Percentiles rank a stretch among this genome's conserved stretches.
phyloP scores from a whole-genome alignment of 2,797 vertebrate genomes.

The Hemitrygon akajei region DNA sequence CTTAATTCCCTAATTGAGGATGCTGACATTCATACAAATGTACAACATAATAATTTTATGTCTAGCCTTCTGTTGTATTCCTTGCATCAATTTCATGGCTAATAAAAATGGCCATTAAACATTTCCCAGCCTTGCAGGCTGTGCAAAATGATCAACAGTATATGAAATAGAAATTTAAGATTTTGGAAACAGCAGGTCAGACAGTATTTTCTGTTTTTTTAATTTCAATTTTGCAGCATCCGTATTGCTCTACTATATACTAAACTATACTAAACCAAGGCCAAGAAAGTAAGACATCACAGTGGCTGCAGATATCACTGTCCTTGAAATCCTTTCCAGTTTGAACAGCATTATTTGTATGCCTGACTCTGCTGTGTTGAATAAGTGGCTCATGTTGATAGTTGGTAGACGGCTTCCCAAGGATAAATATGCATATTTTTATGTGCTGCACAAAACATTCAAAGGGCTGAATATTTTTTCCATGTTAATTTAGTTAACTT shows the following conservation, averaged over 20 bases:
- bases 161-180: not conserved
- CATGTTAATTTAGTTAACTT: not conserved
- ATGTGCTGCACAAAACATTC: not conserved
- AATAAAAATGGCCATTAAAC: not conserved
- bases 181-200: too few relatives aligned
- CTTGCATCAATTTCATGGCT: not conserved
- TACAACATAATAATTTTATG: not conserved
- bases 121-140: not conserved
- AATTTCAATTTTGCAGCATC: too few relatives aligned
- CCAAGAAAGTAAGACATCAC: not conserved
- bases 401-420: not conserved
- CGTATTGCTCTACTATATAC: too few relatives aligned
- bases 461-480: not conserved
- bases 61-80: not conserved
- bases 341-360: not conserved
- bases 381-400: not conserved
- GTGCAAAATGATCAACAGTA: not conserved
- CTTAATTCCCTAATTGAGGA: not conserved
- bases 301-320: not conserved
- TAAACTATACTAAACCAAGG: too few relatives aligned
- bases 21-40: not conserved
- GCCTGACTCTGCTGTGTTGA: not conserved
- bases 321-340: not conserved
- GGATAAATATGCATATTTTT: not conserved
- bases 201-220: too few relatives aligned